A percentile compares a stretch with the other conserved stretches of the same genome.
Evolutionary conservation across 2,888 invertebrate genomes (phyloP).

Genomic region (Amphipoea lucens): DNA sequence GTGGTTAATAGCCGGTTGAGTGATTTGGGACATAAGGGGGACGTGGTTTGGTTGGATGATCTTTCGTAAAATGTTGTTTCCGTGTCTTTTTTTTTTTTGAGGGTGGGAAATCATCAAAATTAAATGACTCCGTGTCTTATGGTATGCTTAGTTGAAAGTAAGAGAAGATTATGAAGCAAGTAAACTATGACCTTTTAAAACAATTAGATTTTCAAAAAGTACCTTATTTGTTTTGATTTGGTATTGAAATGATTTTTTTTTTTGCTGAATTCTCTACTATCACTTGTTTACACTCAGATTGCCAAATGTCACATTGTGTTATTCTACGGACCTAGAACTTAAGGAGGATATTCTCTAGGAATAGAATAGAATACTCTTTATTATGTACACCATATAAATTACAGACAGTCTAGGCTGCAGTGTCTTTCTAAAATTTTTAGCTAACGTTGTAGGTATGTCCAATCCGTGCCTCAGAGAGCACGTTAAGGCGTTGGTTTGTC

Average conservation of each 20-base stretch:
- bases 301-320: neutral
- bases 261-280: neutral
- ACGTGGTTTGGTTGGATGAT: slow-evolving; percentile 8
- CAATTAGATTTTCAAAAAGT: neutral
- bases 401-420: neutral
- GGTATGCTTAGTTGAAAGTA: neutral
- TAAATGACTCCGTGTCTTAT: neutral
- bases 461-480: too few relatives aligned
- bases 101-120: too few relatives aligned
- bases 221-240: neutral
- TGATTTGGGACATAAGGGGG: slow-evolving; percentile 24
- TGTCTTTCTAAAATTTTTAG: neutral
- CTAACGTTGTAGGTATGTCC: neutral
- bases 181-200: neutral
- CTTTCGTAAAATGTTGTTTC: neutral
- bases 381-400: too few relatives aligned
- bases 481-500: neutral
- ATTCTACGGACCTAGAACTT: neutral
- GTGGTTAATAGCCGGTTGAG: slow-evolving; percentile 36
- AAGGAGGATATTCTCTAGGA: neutral
- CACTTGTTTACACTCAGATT: neutral
- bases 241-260: neutral
- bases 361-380: too few relatives aligned
- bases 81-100: too few relatives aligned
- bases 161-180: neutral